phyloP scores from a whole-genome alignment of 2,797 vertebrate species.

The Apodemus agrarius region DNA sequence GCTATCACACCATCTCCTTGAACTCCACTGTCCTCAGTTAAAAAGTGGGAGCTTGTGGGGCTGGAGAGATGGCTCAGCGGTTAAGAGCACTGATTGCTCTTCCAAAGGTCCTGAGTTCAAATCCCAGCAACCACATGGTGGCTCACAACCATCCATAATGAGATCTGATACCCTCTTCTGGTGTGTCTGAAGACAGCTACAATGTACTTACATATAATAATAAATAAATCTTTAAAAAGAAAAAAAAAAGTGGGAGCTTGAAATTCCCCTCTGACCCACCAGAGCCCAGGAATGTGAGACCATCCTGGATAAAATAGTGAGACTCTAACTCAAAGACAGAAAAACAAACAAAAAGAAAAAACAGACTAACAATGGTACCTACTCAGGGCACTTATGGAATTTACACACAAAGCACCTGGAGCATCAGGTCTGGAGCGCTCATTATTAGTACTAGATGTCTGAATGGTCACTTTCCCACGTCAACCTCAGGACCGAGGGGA shows the following conservation, averaged over 20 bases:
- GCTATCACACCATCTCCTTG: neutral
- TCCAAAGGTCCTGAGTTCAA: no score
- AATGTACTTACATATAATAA: no score
- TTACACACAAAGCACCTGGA: neutral
- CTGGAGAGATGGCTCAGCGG: no score
- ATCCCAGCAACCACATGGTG: no score
- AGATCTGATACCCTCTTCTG: no score
- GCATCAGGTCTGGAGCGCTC: neutral
- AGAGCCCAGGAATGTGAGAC: neutral
- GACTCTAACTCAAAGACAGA: neutral
- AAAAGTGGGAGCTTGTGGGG: constrained; percentile 28
- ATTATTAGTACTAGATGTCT: neutral
- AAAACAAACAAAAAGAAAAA: neutral
- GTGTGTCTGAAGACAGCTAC: no score
- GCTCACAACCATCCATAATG: no score
- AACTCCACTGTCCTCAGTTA: neutral
- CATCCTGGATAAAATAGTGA: neutral
- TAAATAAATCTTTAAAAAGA: no score
- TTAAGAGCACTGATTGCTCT: no score
- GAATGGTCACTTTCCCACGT: neutral
- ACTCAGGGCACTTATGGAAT: neutral
- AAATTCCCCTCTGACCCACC: neutral
- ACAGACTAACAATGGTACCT: neutral
- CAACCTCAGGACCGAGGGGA: constrained; percentile 37
- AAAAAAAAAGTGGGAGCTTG: constrained; percentile 21